Evolutionary conservation across 2,888 invertebrate genomes (phyloP), one percentile per base, ranked within the genome.

Genomic region (Chalcis sispes): DNA sequence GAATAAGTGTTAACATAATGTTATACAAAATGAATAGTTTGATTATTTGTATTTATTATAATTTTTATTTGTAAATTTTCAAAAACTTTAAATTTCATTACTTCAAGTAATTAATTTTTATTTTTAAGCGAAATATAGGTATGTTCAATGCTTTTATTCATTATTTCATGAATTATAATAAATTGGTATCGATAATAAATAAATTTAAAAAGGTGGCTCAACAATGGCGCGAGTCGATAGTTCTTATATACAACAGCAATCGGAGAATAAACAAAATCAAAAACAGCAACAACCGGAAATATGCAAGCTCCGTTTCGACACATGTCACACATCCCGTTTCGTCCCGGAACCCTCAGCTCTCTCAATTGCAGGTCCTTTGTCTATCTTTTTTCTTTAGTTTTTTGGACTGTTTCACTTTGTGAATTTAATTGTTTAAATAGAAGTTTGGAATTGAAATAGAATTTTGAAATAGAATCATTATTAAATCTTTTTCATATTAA

Each of bases 301-400:
- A 83, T 81, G 81, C 83, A 76, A 80, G 85, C 77, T 83, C 85
- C 77, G 81, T 84, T 72, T 80, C 85, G 77, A 82, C 84, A 75
- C 83, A 86, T 82, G 85, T 85, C 81, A 81, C 86, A 66, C 85
- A 86, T 82, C 84, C 86, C 83, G 82, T 85, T 82, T 87, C 86
- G 86, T 85, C 91, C 85, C 90, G 93, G 90, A 93, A 91, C 90
- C 91, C 93, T 85, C 93, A 92, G 90, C 91, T 93, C 89, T 92
- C 93, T 81, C 91, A 92, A 89, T 91, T 93, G 87, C 93, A 93
- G 93, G 93, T 93, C 87, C 83, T 79, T 83, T 3, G 18, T 40
- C 15, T n/a, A 3, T 18, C 46, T 32, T 1, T 15, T 23, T 18
- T 56, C 61, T 58, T 75, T 76, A 67, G 78, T 29, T 61, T 52